Percentiles rank a stretch among this genome's conserved stretches.
Evolutionary conservation across 2,888 invertebrate species (phyloP).

Genomic region (Netelia fuscicornis): DNA sequence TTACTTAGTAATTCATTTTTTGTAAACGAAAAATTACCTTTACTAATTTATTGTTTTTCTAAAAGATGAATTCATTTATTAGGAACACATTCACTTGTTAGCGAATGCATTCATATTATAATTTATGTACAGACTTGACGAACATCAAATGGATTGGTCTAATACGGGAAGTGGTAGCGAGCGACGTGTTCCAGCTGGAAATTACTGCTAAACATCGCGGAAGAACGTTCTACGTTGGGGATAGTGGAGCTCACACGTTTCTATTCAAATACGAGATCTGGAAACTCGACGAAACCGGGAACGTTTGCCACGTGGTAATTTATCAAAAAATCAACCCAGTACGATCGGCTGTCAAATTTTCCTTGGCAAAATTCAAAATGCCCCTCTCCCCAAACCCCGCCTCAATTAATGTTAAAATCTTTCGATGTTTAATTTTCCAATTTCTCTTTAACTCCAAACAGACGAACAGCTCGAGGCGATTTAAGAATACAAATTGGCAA

Average conservation of each 20-base stretch:
- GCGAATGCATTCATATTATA: neutral
- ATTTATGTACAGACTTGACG: conserved; percentile 71
- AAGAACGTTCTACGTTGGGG: conserved; percentile 72
- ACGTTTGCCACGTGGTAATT: conserved; percentile 59
- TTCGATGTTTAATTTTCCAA: too few relatives aligned
- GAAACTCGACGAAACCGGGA: conserved; percentile 72
- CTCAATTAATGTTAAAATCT: neutral
- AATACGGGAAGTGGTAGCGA: conserved; percentile 74
- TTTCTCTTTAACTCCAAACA: conserved; percentile 1
- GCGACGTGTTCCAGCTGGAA: conserved; percentile 72
- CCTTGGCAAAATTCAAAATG: neutral
- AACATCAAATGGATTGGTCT: conserved; percentile 77
- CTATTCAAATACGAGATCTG: conserved; percentile 78
- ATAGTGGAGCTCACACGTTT: conserved; percentile 70
- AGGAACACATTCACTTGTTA: too few relatives aligned
- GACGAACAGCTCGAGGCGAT: conserved; percentile 42
- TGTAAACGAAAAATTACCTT: too few relatives aligned
- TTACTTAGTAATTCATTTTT: too few relatives aligned
- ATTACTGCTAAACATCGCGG: conserved; percentile 62
- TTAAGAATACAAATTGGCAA: conserved; percentile 59
- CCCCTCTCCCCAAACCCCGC: neutral
- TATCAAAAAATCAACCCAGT: neutral
- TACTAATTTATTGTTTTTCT: too few relatives aligned
- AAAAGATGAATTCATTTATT: too few relatives aligned
- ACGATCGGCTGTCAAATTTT: neutral